Evolutionary conservation across 2,888 invertebrate genomes (phyloP).

Genomic region (Phymatocera aterrima): DNA sequence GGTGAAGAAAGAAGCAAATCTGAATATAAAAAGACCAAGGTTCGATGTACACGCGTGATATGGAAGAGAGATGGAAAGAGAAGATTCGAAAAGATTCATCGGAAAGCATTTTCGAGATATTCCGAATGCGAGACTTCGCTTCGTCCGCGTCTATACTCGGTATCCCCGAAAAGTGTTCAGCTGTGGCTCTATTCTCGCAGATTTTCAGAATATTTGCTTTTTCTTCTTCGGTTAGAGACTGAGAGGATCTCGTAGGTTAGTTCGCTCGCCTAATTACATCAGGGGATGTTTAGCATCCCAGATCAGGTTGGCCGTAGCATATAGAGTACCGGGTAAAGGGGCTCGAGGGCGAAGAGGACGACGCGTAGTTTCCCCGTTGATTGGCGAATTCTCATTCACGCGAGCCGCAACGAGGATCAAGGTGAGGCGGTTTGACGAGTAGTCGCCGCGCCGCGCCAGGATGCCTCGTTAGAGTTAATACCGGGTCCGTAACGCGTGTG

Average conservation of each 20-base stretch:
- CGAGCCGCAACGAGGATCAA: constrained; percentile 32
- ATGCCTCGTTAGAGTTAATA: constrained; percentile 42
- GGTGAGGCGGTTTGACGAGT: neutral
- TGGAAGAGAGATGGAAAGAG: no score
- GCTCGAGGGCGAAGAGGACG: constrained; percentile 35
- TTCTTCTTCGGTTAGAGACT: neutral
- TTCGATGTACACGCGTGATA: neutral
- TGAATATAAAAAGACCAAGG: neutral
- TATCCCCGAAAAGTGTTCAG: no score
- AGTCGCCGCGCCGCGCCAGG: neutral
- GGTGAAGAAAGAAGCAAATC: neutral
- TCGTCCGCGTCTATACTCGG: no score
- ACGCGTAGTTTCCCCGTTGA: constrained; percentile 33
- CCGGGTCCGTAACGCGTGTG: constrained; percentile 35
- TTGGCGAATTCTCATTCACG: constrained; percentile 43
- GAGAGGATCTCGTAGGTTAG: neutral
- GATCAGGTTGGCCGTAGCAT: constrained; percentile 7
- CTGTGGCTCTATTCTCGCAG: neutral
- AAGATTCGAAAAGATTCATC: no score
- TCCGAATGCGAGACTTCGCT: no score
- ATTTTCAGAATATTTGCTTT: neutral
- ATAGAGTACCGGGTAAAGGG: neutral
- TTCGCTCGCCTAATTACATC: constrained; percentile 12
- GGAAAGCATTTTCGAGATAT: no score
- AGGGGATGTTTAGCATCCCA: constrained; percentile 22